phyloP scores from a whole-genome alignment of 2,797 vertebrate species.

The Zonotrichia albicollis region DNA sequence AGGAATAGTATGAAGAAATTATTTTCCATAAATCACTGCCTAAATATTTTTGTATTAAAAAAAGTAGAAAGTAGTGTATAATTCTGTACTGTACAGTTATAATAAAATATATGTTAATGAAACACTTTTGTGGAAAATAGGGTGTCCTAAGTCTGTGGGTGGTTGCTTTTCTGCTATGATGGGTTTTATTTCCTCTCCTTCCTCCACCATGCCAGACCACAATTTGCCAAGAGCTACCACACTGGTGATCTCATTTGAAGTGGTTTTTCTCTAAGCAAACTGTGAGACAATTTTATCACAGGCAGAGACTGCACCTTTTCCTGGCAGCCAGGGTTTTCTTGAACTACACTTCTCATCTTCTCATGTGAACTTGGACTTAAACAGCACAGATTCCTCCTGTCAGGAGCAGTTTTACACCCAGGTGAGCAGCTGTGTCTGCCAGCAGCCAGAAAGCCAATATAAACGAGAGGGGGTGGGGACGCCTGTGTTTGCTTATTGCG shows the following conservation, averaged over 20 bases:
- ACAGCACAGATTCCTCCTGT: background rate
- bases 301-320: background rate
- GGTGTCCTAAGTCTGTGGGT: background rate
- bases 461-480: background rate
- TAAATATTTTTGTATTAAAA: background rate
- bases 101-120: background rate
- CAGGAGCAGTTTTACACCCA: background rate
- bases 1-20: background rate
- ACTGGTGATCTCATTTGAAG: background rate
- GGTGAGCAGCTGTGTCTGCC: background rate
- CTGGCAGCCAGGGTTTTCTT: background rate
- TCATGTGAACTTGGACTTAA: background rate
- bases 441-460: background rate
- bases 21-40: background rate
- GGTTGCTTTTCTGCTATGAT: background rate
- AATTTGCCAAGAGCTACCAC: background rate
- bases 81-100: background rate
- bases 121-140: background rate
- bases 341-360: background rate
- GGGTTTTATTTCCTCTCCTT: background rate
- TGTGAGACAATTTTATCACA: background rate
- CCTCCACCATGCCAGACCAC: accelerated
- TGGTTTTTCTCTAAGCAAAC: background rate
- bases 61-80: background rate
- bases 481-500: accelerated